Base-by-base conservation (phyloP, 2,888 invertebrate species). In the Ochropleura leucogaster region DNA sequence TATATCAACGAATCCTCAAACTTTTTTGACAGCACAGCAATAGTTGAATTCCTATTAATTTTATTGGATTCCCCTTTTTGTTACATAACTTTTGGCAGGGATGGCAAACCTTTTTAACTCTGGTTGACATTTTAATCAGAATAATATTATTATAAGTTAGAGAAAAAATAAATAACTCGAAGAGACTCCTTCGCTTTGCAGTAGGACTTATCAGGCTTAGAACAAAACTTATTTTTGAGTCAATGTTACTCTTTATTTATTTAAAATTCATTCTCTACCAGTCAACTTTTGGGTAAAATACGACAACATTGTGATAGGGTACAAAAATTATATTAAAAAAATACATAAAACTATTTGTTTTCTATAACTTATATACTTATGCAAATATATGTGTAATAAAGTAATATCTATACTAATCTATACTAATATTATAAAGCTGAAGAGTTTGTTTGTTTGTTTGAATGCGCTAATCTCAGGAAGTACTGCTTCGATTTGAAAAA, bases 1-100 rank as follows among this genome's bases (percentile, higher is more conserved):
- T 85, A 84, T 86, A 85, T 85, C 84, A 84, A 69, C 49, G 71
- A 14, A 49, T 70, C 74, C 72, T 85, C 78, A 79, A 86, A 85
- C 74, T 85, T 85, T 85, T 84, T 79, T 84, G 86, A 82, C 82
- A 77, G 68, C 66, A 75, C 84, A 86, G 86, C 85, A 77, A 85
- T 84, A 79, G 82, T 57, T 20, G 74, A 84, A 85, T 84, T 82
- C 69, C 75, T 79, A 85, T 86, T 84, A 80, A 86, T 86, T 79
- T 80, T 84, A 85, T 85, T 85, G 73, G 77, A 77, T 73, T 57
- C 42, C 55, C 68, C 75, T 68, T 82, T 77, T 68, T 72, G 51
- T 55, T n/a, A n/a, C n/a, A 63, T 75, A 72, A 71, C 68, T 77
- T 77, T 51, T 3, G 16, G 57, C 40, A 59, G 77, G 18, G 51